Conservation (phyloP, 2,113 vertebrate species). For the Lagopus muta region DNA sequence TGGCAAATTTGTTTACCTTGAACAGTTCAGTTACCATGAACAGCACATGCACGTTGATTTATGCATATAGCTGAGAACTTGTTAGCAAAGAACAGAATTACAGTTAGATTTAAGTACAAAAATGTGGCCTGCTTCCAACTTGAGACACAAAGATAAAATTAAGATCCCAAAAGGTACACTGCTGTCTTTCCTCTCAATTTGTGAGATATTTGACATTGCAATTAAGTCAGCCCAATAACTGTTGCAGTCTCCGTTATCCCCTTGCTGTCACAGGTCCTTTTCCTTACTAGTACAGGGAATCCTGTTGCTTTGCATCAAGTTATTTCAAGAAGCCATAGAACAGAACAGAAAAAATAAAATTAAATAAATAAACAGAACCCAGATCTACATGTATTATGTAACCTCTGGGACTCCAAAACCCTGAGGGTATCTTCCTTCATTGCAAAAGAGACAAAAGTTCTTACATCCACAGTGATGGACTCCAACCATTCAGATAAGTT, state of each 20-base stretch:
- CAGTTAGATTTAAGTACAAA: background rate
- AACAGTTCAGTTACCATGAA: background rate
- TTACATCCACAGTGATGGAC: background rate
- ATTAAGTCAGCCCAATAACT: background rate
- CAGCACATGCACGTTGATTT: rapidly evolving
- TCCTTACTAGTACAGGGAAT: background rate
- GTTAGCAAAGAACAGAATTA: background rate
- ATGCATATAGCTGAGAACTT: background rate
- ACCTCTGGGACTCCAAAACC: background rate
- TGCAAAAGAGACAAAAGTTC: background rate
- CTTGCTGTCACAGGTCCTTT: rapidly evolving
- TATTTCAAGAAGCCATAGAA: background rate
- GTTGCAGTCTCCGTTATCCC: background rate
- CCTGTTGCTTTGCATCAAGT: background rate
- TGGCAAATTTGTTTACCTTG: background rate
- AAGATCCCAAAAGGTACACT: background rate
- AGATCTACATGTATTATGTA: background rate
- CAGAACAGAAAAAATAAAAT: background rate
- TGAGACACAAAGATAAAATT: background rate
- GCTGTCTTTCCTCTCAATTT: background rate
- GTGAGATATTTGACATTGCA: background rate
- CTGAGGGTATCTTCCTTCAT: background rate
- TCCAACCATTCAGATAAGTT: background rate
- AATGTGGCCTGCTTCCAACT: background rate
- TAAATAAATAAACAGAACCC: background rate